Conservation (phyloP, 1,140 invertebrate genomes). For the Drosophila triauraria region DNA sequence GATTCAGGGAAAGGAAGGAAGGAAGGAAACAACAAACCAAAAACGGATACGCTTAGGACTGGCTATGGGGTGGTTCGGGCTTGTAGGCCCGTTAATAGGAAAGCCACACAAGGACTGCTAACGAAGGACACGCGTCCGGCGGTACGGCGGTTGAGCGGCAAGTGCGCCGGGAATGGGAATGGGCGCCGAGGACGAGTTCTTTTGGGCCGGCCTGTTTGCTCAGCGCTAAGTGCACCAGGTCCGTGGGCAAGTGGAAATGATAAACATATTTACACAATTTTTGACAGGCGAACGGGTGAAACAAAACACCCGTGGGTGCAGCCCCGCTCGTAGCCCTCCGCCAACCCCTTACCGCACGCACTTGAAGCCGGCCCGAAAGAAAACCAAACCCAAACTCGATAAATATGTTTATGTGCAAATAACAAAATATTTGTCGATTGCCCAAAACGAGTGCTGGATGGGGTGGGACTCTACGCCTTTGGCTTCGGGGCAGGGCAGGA, state of each 20-base stretch:
- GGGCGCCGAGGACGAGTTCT: constrained; percentile 25
- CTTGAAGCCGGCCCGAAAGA: constrained; percentile 30
- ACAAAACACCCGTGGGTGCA: constrained; percentile 80
- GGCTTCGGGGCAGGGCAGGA: constrained; percentile 20
- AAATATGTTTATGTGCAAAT: constrained; percentile 84
- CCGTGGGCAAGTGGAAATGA: constrained; percentile 82
- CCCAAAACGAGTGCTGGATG: constrained; percentile 41
- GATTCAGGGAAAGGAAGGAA: constrained; percentile 38
- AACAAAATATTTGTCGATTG: constrained; percentile 83
- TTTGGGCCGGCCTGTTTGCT: constrained; percentile 58
- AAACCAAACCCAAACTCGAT: constrained; percentile 71
- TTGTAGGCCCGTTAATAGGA: constrained; percentile 57
- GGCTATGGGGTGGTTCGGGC: constrained; percentile 12
- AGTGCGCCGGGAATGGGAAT: constrained; percentile 46
- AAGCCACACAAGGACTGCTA: constrained; percentile 79
- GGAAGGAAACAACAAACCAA: constrained; percentile 75
- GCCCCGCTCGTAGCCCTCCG: constrained; percentile 17
- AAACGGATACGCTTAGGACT: constrained; percentile 71
- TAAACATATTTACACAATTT: constrained; percentile 85
- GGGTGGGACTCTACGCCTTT: constrained; percentile 12
- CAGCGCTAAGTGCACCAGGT: constrained; percentile 69
- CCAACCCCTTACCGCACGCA: constrained; percentile 12
- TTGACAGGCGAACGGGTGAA: constrained; percentile 84
- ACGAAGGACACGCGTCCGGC: constrained; percentile 76
- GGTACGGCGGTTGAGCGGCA: constrained; percentile 53